These are phyloP conservation scores for Chelonia mydas DNA, from an alignment of 2,797 vertebrate genomes.

Conservation along the genomic window DNA sequence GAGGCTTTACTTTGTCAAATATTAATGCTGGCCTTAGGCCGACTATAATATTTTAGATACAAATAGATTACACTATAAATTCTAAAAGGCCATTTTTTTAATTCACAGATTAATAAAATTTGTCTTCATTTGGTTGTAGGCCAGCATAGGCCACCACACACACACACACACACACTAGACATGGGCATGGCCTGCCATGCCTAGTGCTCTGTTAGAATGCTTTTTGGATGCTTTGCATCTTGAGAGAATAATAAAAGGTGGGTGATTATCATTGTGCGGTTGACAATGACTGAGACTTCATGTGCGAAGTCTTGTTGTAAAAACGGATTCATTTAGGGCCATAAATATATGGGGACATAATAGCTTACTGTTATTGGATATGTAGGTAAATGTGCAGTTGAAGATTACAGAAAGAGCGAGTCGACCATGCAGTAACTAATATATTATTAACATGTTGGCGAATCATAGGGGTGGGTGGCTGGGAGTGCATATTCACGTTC, in stretches of 20 bases:
- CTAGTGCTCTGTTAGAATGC: slow-evolving; percentile 32
- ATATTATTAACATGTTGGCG: background rate
- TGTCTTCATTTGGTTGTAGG: accelerated
- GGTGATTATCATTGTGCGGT: slow-evolving; percentile 3
- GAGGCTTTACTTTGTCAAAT: background rate
- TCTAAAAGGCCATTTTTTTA: slow-evolving; percentile 14
- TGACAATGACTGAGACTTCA: background rate
- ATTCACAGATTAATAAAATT: background rate
- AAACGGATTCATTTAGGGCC: background rate
- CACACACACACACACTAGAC: background rate
- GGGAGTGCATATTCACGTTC: slow-evolving; percentile 5
- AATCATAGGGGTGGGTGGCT: background rate
- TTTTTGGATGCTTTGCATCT: slow-evolving; percentile 39
- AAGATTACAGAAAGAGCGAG: slow-evolving; percentile 19
- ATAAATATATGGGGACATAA: background rate
- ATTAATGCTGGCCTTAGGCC: background rate
- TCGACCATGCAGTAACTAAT: background rate
- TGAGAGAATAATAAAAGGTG: background rate
- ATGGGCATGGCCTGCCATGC: background rate
- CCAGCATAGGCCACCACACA: background rate
- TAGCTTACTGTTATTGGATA: slow-evolving; percentile 13
- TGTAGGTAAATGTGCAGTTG: slow-evolving; percentile 36
- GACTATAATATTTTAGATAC: background rate
- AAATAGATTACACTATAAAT: background rate
- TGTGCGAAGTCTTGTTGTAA: background rate